Evolutionary conservation across 2,797 vertebrate genomes (phyloP), one percentile per base, ranked within the genome.

Genomic region (Paratrypauchen microcephalus): DNA sequence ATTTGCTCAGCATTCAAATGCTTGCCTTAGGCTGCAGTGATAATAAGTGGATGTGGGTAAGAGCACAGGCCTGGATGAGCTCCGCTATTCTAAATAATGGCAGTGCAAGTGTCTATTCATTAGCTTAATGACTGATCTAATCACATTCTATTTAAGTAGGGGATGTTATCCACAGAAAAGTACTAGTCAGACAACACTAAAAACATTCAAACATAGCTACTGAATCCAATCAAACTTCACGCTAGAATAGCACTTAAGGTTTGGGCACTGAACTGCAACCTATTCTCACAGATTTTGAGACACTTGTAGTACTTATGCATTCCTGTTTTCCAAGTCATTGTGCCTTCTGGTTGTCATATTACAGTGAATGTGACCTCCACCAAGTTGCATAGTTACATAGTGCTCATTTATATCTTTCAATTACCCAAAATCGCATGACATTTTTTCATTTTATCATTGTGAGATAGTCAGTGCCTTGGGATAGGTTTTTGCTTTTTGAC

Each of bases 101-200:
- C 36, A 62, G 48, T 56, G 66, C 67, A 81, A 82, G 57, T 78
- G 68, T 83, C 62, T 78, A 50, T 83, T 84, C 69, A 82, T 83
- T 84, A 79, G 60, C 72, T 61, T 79, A 79, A 82, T 79, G 64
- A 78, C 73, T 79, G 68, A 75, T 75, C 45, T 76, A 83, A 86
- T 88, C 76, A 73, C 77, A 66, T 82, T 62, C 58, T 58, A 74
- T 88, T 80, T 69, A 66, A 52, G 66, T 48, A 47, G 21, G 2
- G 58, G 66, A 67, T 73, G 36, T 62, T 73, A 70, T 72, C 74
- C 71, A 80, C 57, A 65, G 68, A 77, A 47, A 60, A 58, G 62
- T 30, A 80, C 63, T 48, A 76, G 68, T 32, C 55, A 56, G 63
- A 78, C 72, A 72, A 68, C 70, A 68, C 41, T 64, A 48, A 69